phyloP scores from a whole-genome alignment of 1,140 invertebrate genomes.

The Aphelenchoides besseyi region DNA sequence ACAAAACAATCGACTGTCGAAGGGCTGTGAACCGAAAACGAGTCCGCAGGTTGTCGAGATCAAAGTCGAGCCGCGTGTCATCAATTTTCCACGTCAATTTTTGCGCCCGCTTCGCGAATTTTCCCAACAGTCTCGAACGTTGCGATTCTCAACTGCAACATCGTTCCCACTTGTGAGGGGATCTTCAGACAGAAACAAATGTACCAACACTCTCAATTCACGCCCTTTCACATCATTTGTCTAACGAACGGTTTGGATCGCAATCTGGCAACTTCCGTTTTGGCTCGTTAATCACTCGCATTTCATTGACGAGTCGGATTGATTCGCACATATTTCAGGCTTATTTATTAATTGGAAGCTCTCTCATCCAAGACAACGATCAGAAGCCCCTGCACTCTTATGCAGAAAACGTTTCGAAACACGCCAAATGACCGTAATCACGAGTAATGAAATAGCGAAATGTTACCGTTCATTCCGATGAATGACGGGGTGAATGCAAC shows the following conservation, averaged over 20 bases:
- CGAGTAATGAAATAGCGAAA: background rate
- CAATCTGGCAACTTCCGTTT: background rate
- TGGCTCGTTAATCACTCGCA: background rate
- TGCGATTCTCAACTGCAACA: background rate
- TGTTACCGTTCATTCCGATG: background rate
- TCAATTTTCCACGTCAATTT: background rate
- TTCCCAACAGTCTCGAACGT: background rate
- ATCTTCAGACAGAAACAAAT: background rate
- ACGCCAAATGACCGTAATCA: background rate
- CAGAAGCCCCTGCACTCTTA: background rate
- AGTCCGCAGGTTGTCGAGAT: background rate
- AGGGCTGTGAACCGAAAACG: background rate
- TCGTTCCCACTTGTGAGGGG: background rate
- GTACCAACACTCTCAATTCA: background rate
- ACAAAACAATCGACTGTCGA: background rate
- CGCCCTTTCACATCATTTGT: conserved; percentile 2
- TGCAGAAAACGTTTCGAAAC: background rate
- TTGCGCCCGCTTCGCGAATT: background rate
- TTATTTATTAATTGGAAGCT: too few relatives aligned
- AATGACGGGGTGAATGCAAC: background rate
- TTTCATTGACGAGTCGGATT: too few relatives aligned
- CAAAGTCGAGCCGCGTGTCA: background rate
- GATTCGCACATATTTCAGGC: too few relatives aligned
- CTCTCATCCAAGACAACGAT: too few relatives aligned
- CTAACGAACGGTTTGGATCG: background rate